Conservation (phyloP, 1,140 invertebrate genomes). For the Prorops nasuta region DNA sequence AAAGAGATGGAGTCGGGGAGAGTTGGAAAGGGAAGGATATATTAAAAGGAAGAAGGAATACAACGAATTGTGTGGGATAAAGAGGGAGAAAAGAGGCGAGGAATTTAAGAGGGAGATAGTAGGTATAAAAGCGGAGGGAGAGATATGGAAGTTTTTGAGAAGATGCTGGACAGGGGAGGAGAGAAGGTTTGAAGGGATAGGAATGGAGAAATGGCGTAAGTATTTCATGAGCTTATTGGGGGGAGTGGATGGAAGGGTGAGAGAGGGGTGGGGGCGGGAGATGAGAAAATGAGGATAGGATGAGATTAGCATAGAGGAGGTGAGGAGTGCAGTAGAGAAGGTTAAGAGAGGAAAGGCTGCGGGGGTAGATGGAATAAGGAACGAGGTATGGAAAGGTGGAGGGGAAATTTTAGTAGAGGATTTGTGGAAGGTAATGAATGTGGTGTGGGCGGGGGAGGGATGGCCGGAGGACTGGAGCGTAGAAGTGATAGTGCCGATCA, state of each 20-base stretch:
- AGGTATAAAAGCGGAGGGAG: too few species aligned
- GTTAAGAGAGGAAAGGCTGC: not conserved
- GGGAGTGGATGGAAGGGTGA: not conserved
- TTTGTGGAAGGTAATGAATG: not conserved
- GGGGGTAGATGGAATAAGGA: not conserved
- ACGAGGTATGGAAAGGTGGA: not conserved
- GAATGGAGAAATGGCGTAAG: not conserved
- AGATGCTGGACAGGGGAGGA: not conserved
- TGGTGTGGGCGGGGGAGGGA: not conserved
- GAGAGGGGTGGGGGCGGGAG: not conserved
- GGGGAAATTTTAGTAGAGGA: not conserved
- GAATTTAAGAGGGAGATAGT: not conserved
- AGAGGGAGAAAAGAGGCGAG: not conserved
- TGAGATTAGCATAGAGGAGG: not conserved
- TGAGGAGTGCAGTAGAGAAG: not conserved
- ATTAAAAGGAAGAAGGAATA: not conserved
- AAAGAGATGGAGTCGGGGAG: not conserved
- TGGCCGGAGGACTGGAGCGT: not conserved
- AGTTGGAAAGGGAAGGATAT: not conserved
- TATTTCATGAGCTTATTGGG: not conserved
- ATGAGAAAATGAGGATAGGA: not conserved
- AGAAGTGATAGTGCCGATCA: not conserved
- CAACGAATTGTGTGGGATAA: not conserved
- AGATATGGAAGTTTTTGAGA: too few species aligned
- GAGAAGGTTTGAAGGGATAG: not conserved